Conservation (phyloP, 2,113 vertebrate genomes). For the Notothenia coriiceps region DNA sequence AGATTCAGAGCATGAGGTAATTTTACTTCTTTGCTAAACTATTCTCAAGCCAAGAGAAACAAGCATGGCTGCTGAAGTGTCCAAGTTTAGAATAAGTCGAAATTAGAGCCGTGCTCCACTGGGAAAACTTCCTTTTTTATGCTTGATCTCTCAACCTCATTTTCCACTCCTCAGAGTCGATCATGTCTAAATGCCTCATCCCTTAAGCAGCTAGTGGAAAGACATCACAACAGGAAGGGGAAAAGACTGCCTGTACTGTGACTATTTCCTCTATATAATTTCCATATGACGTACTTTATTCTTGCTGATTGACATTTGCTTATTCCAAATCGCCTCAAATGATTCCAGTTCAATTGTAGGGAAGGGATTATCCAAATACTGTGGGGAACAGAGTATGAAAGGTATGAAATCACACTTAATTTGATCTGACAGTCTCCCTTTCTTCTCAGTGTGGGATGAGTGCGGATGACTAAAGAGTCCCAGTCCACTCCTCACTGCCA, state of each 20-base stretch:
- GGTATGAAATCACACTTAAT: constrained; percentile 18
- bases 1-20: constrained; percentile 49
- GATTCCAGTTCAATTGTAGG: constrained; percentile 1
- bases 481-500: constrained; percentile 41
- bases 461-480: constrained; percentile 41
- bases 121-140: constrained; percentile 79
- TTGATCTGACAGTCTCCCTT: neutral
- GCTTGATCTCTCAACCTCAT: constrained; percentile 76
- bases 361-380: neutral
- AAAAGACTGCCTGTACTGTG: neutral
- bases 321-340: constrained; percentile 9
- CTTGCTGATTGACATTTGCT: neutral
- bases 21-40: constrained; percentile 42
- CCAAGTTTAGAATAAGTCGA: constrained; percentile 77
- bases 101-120: constrained; percentile 74
- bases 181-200: constrained; percentile 68
- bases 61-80: constrained; percentile 74
- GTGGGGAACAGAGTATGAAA: constrained; percentile 3
- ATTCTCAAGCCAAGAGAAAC: constrained; percentile 79
- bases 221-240: constrained; percentile 14
- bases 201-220: constrained; percentile 54
- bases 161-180: constrained; percentile 83
- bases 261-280: neutral
- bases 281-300: constrained; percentile 10
- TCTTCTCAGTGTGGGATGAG: constrained; percentile 38